Percentiles rank a stretch among this genome's conserved stretches.
Conservation (phyloP, 2,797 vertebrate species). For the Megaceryle alcyon region DNA sequence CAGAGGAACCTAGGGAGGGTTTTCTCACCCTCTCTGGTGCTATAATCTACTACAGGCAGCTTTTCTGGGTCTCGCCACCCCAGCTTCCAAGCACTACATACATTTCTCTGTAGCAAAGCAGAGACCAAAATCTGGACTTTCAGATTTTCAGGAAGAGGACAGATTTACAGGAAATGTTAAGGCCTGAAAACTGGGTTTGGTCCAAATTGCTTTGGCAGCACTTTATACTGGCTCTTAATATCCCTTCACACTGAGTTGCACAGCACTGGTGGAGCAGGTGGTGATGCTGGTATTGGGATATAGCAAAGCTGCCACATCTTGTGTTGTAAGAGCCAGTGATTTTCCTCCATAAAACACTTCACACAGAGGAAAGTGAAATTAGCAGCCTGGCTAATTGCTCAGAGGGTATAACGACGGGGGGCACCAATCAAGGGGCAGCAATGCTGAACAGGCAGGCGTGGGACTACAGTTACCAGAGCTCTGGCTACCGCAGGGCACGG, state of each 20-base stretch:
- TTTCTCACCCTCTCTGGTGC: neutral
- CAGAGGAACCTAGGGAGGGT: neutral
- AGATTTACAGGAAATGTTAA: slow-evolving; percentile 36
- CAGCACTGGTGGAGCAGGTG: slow-evolving; percentile 57
- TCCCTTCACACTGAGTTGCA: neutral
- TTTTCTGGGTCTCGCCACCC: neutral
- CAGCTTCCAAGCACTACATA: neutral
- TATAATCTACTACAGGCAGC: neutral
- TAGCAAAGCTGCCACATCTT: slow-evolving; percentile 30
- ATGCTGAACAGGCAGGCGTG: slow-evolving; percentile 8
- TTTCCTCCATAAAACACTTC: neutral
- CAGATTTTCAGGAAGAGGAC: neutral
- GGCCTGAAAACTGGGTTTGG: slow-evolving; percentile 1
- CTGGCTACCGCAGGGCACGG: neutral
- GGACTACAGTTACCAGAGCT: neutral
- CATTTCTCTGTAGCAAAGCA: neutral
- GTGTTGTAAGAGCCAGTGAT: neutral
- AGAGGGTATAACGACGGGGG: neutral
- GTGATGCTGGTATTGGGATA: slow-evolving; percentile 31
- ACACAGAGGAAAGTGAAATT: slow-evolving; percentile 21
- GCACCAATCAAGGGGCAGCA: slow-evolving; percentile 50
- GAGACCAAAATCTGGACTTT: neutral
- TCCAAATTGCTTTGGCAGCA: slow-evolving; percentile 60
- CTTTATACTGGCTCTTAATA: slow-evolving; percentile 8
- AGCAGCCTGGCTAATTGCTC: slow-evolving; percentile 42